Conservation (phyloP, 2,888 invertebrate genomes). For the Coremacera marginata region DNA sequence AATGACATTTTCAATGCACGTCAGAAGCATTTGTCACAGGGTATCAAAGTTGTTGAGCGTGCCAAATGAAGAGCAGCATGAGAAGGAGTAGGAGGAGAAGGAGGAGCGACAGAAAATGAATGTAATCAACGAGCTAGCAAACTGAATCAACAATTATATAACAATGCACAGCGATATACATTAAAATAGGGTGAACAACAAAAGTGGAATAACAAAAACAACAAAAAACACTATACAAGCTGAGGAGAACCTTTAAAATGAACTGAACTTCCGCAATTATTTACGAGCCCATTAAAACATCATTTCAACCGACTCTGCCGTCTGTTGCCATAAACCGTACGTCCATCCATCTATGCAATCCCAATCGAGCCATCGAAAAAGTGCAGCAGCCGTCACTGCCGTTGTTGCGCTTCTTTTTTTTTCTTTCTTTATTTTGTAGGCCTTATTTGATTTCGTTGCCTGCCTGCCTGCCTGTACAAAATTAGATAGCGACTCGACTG, state of each 20-base stretch:
- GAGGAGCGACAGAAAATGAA: background rate
- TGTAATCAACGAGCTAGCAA: conserved; percentile 49
- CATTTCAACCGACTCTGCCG: conserved; percentile 6
- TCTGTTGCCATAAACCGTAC: background rate
- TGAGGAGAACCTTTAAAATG: conserved; percentile 38
- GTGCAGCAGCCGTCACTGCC: conserved; percentile 1
- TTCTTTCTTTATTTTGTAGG: background rate
- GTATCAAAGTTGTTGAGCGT: conserved; percentile 31
- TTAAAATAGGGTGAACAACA: background rate
- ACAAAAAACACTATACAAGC: background rate
- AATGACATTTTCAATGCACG: conserved; percentile 43
- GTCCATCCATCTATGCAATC: background rate
- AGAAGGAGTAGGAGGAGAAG: background rate
- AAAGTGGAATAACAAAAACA: background rate
- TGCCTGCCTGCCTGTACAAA: conserved; percentile 18
- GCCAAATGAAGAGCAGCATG: background rate
- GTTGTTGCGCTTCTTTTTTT: background rate
- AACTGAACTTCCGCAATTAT: conserved; percentile 63
- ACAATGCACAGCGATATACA: conserved; percentile 39
- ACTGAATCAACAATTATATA: conserved; percentile 62
- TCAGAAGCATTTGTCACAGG: conserved; percentile 44
- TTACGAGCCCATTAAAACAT: conserved; percentile 55
- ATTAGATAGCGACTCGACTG: conserved; percentile 16
- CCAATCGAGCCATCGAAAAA: background rate
- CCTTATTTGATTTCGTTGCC: background rate